Conservation (phyloP, 2,113 vertebrate genomes). For the Pterocles burchelli region DNA sequence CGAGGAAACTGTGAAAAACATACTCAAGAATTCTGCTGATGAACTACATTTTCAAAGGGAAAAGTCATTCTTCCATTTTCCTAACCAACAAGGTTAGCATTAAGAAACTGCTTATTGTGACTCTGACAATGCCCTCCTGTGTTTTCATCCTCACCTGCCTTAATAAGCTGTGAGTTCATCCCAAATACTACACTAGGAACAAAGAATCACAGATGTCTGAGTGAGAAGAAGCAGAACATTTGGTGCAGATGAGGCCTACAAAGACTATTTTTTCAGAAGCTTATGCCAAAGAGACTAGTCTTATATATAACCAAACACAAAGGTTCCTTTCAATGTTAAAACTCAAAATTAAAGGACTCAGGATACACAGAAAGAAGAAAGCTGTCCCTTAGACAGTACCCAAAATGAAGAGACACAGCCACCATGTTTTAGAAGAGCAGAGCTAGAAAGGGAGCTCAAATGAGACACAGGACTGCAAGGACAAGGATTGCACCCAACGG, state of each 20-base stretch:
- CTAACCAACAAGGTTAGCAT: slow-evolving; percentile 18
- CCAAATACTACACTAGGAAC: slow-evolving; percentile 10
- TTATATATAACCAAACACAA: not conserved
- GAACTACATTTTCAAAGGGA: slow-evolving; percentile 32
- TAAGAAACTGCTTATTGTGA: slow-evolving; percentile 39
- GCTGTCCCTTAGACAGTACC: not conserved
- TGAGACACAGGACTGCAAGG: not conserved
- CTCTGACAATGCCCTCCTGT: not conserved
- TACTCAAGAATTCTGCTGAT: slow-evolving; percentile 59
- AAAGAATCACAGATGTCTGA: slow-evolving; percentile 40
- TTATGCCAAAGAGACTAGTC: not conserved
- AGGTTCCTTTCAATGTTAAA: not conserved
- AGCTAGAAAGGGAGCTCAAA: not conserved
- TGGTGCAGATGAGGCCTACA: slow-evolving; percentile 36
- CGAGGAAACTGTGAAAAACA: slow-evolving; percentile 22
- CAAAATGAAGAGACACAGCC: not conserved
- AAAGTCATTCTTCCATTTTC: slow-evolving; percentile 15
- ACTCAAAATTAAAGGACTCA: not conserved
- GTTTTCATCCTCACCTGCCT: slow-evolving; percentile 46
- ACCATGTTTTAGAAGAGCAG: not conserved
- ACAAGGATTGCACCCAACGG: fast-evolving
- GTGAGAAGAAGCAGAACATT: not conserved
- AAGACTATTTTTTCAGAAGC: slow-evolving; percentile 49
- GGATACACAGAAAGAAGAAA: not conserved
- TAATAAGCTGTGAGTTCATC: not conserved